Evolutionary conservation across 2,888 invertebrate species (phyloP).

Genomic region (Chydorus sphaericus): DNA sequence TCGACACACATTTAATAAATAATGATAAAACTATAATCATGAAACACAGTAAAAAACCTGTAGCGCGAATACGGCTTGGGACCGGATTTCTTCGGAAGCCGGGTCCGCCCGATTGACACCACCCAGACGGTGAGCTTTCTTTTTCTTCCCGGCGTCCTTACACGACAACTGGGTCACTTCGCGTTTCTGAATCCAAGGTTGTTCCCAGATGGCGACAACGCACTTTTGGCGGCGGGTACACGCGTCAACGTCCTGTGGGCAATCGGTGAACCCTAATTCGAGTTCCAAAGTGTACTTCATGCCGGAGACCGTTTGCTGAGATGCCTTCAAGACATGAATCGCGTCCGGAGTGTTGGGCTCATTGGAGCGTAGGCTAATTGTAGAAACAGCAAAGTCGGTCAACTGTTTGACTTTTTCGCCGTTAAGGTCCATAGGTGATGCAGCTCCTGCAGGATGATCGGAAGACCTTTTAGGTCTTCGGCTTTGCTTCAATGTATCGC

Average conservation of each 20-base stretch:
- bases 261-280: constrained; percentile 40
- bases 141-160: neutral
- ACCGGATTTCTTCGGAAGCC: constrained; percentile 2
- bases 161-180: constrained; percentile 1
- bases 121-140: neutral
- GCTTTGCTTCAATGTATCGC: neutral
- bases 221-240: neutral
- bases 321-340: constrained; percentile 1
- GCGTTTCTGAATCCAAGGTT: neutral
- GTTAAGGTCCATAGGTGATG: neutral
- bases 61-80: constrained; percentile 3
- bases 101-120: neutral
- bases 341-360: neutral
- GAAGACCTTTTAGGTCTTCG: neutral
- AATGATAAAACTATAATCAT: too few species aligned
- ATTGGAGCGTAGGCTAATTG: constrained; percentile 10
- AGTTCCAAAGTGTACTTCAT: constrained; percentile 41
- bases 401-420: neutral
- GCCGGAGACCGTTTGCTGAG: constrained; percentile 37
- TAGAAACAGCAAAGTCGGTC: neutral
- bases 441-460: neutral
- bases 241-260: constrained; percentile 27
- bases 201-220: neutral
- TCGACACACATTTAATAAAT: too few species aligned
- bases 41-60: too few species aligned